Percentiles rank a stretch among this genome's conserved stretches.
phyloP scores from a whole-genome alignment of 2,888 invertebrate genomes.

The Heteromyza rotundicornis region DNA sequence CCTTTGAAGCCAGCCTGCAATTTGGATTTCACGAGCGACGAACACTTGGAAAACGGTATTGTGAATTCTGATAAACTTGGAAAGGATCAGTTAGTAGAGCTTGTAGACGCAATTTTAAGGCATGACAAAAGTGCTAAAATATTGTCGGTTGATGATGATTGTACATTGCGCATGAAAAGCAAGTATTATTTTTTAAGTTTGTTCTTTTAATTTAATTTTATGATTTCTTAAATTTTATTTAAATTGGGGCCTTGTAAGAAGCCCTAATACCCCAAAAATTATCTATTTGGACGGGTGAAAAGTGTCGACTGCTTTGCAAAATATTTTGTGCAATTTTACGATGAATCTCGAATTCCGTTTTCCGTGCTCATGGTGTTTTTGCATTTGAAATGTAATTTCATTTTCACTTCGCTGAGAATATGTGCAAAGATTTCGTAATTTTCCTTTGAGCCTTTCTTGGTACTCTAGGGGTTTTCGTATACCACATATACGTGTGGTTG shows the following conservation, averaged over 20 bases:
- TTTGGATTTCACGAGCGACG: conserved; percentile 66
- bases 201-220: conserved; percentile 1
- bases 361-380: neutral
- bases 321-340: too few relatives aligned
- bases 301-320: too few relatives aligned
- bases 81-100: conserved; percentile 46
- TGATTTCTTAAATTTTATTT: neutral
- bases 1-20: conserved; percentile 60
- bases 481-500: too few relatives aligned
- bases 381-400: neutral
- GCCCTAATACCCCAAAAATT: too few relatives aligned
- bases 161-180: conserved; percentile 60
- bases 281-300: too few relatives aligned
- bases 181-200: conserved; percentile 60
- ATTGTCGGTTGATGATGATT: neutral
- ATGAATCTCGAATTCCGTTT: too few relatives aligned
- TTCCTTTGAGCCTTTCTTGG: too few relatives aligned
- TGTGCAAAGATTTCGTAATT: too few relatives aligned
- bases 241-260: too few relatives aligned
- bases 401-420: too few relatives aligned
- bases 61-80: conserved; percentile 40
- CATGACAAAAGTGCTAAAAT: conserved; percentile 38
- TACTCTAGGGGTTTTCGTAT: too few relatives aligned
- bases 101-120: conserved; percentile 51
- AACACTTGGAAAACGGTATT: conserved; percentile 62